Conservation (phyloP, 2,113 vertebrate species). For the Prinia subflava region DNA sequence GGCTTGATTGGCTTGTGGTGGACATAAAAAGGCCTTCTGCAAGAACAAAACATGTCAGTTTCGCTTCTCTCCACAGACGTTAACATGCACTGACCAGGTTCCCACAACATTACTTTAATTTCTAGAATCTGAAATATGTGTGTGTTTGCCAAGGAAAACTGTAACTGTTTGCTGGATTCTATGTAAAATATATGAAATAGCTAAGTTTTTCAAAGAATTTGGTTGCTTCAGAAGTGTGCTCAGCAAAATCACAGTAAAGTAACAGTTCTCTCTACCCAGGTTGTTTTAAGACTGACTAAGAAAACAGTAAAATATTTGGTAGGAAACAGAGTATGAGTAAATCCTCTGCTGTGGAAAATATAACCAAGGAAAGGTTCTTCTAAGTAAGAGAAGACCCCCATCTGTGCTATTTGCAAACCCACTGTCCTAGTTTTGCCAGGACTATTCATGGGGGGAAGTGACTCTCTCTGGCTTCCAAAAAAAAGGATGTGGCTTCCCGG, state of each 20-base stretch:
- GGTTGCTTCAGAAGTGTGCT: neutral
- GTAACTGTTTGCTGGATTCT: neutral
- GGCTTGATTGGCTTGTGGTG: neutral
- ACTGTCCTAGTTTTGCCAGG: neutral
- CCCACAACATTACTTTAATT: neutral
- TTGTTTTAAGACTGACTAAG: neutral
- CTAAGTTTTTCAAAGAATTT: neutral
- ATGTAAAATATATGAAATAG: neutral
- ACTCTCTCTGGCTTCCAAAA: neutral
- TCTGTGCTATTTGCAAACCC: neutral
- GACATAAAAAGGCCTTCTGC: neutral
- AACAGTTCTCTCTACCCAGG: neutral
- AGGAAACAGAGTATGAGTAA: neutral
- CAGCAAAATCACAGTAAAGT: neutral
- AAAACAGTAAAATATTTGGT: neutral
- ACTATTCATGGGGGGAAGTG: fast-evolving
- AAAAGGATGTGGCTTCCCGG: neutral
- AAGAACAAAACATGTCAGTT: neutral
- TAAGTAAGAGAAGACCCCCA: neutral
- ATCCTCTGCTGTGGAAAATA: neutral
- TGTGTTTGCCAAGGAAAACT: neutral
- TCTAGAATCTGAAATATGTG: neutral
- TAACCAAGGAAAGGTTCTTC: neutral
- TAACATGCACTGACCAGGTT: neutral
- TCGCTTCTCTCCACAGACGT: neutral